Evolutionary conservation across 1,140 invertebrate genomes (phyloP), one percentile per base, ranked within the genome.

Genomic region (Drosophila obscura): DNA sequence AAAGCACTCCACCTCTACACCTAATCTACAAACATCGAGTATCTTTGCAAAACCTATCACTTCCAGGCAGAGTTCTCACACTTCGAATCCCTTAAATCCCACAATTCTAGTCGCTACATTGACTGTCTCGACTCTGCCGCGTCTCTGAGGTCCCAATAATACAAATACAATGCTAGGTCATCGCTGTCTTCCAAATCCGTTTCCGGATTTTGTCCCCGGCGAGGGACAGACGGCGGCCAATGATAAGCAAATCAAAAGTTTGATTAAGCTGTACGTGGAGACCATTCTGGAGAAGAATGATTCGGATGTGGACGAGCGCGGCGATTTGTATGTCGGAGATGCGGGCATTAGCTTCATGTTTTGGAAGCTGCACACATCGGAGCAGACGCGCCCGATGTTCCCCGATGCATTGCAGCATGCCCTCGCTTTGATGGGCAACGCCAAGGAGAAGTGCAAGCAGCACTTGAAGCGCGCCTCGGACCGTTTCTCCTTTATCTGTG

Each of bases 291-390:
- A 91, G 58, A 79, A 77, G n/a, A 72, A 26, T 65, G 80, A 77
- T 8, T 5, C 35, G 35, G 85, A 91, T 48, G 82, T 82, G 28
- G 92, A 93, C 55, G 83, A 80, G 24, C 85, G 92, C 8, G 93
- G 93, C n/a, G 93, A 93, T 28, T 64, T 94, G 35, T 94, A 94
- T 88, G 91, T 93, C 24, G 93, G 93, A 24, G 92, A 93, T 64
- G 92, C 92, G 1, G 93, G 93, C 13, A 92, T 94, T 46, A 92
- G 93, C 13, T 94, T 92, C 63, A 94, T 93, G 93, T 93, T 93
- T 68, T 93, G 92, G 80, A 92, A 93, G 73, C 72, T 94, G 19
- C 89, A 91, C 61, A 92, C 92, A 71, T 91, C 92, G n/a, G 78
- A 92, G 8, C 91, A 93, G 49, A 75, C 75, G 0, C 66, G 62